Evolutionary conservation across 2,113 vertebrate genomes (phyloP).

Genomic region (Hystrix cristata): DNA sequence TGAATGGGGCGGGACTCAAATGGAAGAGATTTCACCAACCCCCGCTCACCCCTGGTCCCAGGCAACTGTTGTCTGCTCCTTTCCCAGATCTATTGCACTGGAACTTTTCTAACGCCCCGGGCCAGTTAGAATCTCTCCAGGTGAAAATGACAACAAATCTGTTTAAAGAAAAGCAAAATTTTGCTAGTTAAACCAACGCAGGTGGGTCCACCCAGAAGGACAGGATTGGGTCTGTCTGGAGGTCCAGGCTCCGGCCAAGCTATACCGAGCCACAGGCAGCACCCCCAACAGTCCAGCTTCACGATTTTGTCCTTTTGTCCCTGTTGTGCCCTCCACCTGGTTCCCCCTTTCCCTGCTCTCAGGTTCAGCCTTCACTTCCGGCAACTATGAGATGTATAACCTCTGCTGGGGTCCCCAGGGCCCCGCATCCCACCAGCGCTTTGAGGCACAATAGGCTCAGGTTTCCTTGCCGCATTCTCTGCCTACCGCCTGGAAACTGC

Average conservation of each 20-base stretch:
- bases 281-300: background rate
- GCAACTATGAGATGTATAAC: background rate
- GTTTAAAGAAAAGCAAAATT: background rate
- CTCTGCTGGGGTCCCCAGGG: background rate
- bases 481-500: background rate
- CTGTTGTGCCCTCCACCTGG: too few relatives aligned
- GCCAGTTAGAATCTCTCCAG: background rate
- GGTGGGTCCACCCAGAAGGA: background rate
- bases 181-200: background rate
- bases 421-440: background rate
- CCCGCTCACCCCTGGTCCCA: too few relatives aligned
- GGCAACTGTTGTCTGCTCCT: background rate
- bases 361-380: background rate
- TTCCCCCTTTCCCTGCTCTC: background rate
- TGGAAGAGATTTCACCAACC: background rate
- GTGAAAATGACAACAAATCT: background rate
- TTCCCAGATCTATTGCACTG: background rate
- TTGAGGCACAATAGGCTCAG: too few relatives aligned
- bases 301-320: background rate
- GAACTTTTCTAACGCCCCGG: background rate
- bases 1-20: background rate
- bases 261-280: background rate
- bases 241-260: background rate
- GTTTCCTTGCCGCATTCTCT: too few relatives aligned
- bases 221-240: too few relatives aligned